phyloP scores from a whole-genome alignment of 2,888 invertebrate species.

The Drosophila stalkeri region DNA sequence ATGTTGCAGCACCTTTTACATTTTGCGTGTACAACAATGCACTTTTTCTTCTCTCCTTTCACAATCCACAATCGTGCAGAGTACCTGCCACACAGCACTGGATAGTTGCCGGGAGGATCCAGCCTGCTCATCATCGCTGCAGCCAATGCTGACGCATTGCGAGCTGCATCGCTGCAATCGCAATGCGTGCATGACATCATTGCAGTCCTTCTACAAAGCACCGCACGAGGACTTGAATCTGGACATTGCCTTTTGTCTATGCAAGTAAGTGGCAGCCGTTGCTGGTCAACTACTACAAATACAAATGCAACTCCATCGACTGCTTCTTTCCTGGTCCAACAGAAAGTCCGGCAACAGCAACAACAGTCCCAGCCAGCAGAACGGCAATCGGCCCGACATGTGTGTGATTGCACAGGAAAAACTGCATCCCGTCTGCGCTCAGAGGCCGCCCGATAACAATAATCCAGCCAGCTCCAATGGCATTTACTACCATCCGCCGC shows the following conservation, averaged over 20 bases:
- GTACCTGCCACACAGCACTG: constrained; percentile 94
- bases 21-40: constrained; percentile 56
- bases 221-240: constrained; percentile 93
- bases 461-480: constrained; percentile 86
- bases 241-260: constrained; percentile 96
- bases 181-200: constrained; percentile 94
- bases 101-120: constrained; percentile 93
- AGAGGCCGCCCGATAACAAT: constrained; percentile 89
- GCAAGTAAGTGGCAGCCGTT: constrained; percentile 90
- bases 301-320: constrained; percentile 24
- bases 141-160: constrained; percentile 94
- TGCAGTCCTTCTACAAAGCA: constrained; percentile 94
- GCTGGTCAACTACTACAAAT: constrained; percentile 2
- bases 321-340: constrained; percentile 17
- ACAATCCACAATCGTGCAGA: constrained; percentile 84
- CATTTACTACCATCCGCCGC: constrained; percentile 88
- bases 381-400: constrained; percentile 90
- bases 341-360: constrained; percentile 89
- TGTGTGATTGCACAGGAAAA: constrained; percentile 96
- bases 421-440: constrained; percentile 95
- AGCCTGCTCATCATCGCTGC: constrained; percentile 91
- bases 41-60: constrained; percentile 13
- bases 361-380: constrained; percentile 62
- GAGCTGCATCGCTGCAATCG: constrained; percentile 91
- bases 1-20: constrained; percentile 44